Conservation (phyloP, 2,888 invertebrate species). For the Tiliacea citrago region DNA sequence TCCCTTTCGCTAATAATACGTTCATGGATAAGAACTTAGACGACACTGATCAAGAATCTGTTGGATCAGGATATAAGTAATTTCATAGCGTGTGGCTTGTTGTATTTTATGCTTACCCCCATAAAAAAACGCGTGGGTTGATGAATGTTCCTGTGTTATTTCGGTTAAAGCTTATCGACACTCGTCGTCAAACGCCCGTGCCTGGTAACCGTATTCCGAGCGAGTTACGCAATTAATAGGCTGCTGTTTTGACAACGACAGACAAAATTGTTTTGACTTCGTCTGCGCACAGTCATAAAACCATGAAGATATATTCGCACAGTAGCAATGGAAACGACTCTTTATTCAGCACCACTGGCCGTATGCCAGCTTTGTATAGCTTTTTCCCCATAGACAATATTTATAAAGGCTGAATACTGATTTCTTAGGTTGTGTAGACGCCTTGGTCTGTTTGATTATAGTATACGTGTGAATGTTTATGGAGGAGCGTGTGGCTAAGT, state of each 20-base stretch:
- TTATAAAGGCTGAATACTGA: slow-evolving; percentile 51
- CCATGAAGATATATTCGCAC: slow-evolving; percentile 18
- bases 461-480: neutral
- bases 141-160: too few species aligned
- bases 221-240: neutral
- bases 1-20: too few species aligned
- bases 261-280: slow-evolving; percentile 13
- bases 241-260: neutral
- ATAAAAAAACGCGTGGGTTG: too few species aligned
- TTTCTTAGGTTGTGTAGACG: slow-evolving; percentile 42
- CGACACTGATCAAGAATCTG: too few species aligned
- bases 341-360: slow-evolving; percentile 50
- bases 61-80: too few species aligned
- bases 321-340: slow-evolving; percentile 17
- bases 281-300: slow-evolving; percentile 32
- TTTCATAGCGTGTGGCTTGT: too few species aligned
- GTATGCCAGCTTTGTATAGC: slow-evolving; percentile 51
- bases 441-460: slow-evolving; percentile 19
- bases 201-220: neutral
- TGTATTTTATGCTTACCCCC: too few species aligned
- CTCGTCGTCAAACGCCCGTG: too few species aligned
- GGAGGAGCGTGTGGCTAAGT: too few species aligned
- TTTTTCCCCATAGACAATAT: slow-evolving; percentile 46
- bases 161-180: neutral
- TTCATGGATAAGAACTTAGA: too few species aligned